Evolutionary conservation across 23 tunicate genomes (phyloP).

Genomic region (Aplidium turbinatum): DNA sequence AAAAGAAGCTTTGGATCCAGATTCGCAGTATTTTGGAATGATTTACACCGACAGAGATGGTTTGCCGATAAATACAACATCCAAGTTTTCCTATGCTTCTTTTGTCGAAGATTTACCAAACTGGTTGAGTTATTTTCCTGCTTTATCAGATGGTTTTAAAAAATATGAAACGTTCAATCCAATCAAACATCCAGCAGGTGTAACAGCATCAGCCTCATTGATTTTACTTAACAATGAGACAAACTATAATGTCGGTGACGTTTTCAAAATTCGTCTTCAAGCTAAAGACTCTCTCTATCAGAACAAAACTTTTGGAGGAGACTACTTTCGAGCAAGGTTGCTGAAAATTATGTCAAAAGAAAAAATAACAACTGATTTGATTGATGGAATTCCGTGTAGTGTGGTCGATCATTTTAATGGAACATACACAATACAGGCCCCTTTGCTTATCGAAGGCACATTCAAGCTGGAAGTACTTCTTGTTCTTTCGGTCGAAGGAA

Average conservation of each 20-base stretch:
- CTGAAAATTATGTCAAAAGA: not conserved
- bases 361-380: not conserved
- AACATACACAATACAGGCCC: slow-evolving; percentile 21
- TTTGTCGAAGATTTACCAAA: no score
- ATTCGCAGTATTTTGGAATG: no score
- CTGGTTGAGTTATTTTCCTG: no score
- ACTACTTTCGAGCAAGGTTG: slow-evolving; percentile 16
- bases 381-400: slow-evolving; percentile 26
- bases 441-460: slow-evolving; percentile 13
- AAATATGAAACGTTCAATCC: no score
- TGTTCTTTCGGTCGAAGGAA: slow-evolving; percentile 18
- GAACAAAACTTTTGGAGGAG: slow-evolving; percentile 18
- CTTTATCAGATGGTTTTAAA: no score
- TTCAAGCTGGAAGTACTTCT: slow-evolving; percentile 27
- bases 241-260: slow-evolving; percentile 16
- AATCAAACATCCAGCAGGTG: no score
- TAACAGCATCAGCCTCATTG: no score
- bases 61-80: no score
- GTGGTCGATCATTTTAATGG: slow-evolving; percentile 25
- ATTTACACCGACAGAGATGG: no score
- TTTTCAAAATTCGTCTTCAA: not conserved
- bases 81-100: no score
- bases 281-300: not conserved
- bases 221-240: not conserved
- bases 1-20: no score